These are phyloP conservation scores for Acromyrmex echinatior DNA, from an alignment of 1,140 invertebrate species.

Conservation along the genomic window DNA sequence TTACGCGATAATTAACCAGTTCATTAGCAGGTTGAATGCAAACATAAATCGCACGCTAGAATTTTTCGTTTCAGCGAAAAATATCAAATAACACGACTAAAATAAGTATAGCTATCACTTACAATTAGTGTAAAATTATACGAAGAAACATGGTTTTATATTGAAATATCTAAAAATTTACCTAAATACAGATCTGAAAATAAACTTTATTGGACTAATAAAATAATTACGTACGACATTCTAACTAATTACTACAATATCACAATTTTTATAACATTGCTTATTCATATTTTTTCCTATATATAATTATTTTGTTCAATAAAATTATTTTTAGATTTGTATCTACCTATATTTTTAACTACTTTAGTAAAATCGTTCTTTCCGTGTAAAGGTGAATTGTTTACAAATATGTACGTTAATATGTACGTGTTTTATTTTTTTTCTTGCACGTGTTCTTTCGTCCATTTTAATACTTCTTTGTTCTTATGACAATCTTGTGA, in stretches of 20 bases:
- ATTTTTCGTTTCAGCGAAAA: background rate
- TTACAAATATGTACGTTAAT: background rate
- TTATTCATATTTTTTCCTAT: too few species aligned
- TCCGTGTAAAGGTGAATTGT: background rate
- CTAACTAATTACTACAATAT: too few species aligned
- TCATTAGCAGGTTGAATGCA: slow-evolving; percentile 10
- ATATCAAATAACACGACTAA: slow-evolving; percentile 4
- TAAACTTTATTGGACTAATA: too few species aligned
- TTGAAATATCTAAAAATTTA: too few species aligned
- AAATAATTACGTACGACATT: too few species aligned
- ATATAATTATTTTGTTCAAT: too few species aligned
- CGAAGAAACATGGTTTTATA: too few species aligned
- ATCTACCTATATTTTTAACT: too few species aligned
- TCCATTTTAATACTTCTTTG: background rate
- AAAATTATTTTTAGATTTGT: too few species aligned
- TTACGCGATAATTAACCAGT: slow-evolving; percentile 37
- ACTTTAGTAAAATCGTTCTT: too few species aligned
- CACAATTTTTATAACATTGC: too few species aligned
- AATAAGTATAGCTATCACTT: background rate
- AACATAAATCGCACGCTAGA: slow-evolving; percentile 7
- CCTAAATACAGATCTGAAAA: too few species aligned
- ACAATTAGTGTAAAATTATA: background rate
- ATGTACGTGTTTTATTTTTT: background rate
- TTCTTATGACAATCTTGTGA: background rate
- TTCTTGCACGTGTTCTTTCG: background rate